These are phyloP conservation scores for Aurelia aurita DNA, from an alignment of 30 jellyfish, hydroid and myxozoan species.

Conservation along the genomic window DNA sequence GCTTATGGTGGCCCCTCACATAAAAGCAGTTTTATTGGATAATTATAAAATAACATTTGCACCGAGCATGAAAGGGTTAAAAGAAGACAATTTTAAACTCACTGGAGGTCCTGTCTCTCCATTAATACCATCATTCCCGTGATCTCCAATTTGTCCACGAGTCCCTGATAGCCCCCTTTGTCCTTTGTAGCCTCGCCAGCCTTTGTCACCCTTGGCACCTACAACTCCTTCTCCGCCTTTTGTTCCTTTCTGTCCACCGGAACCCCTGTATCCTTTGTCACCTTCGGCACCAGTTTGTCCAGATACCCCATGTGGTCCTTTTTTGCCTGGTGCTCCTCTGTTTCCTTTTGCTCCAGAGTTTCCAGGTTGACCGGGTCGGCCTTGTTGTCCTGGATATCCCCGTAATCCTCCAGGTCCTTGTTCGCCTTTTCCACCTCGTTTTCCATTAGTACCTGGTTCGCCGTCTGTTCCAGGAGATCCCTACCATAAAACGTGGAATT, in stretches of 20 bases:
- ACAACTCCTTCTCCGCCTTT: slow-evolving; percentile 68
- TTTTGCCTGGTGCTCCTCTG: slow-evolving; percentile 82
- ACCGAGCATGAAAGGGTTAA: too few species aligned
- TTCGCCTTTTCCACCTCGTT: slow-evolving; percentile 46
- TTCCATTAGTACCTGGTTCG: slow-evolving; percentile 51
- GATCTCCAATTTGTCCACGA: slow-evolving; percentile 62
- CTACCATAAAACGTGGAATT: not conserved
- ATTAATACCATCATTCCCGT: slow-evolving; percentile 54
- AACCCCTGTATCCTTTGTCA: slow-evolving; percentile 80
- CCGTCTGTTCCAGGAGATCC: slow-evolving; percentile 11
- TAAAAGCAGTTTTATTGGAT: too few species aligned
- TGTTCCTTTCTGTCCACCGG: slow-evolving; percentile 81
- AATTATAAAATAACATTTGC: too few species aligned
- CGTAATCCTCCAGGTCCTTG: slow-evolving; percentile 31
- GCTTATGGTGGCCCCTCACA: too few species aligned
- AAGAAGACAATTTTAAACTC: not conserved
- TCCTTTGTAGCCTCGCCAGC: slow-evolving; percentile 91
- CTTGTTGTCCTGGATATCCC: slow-evolving; percentile 64
- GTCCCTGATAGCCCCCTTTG: slow-evolving; percentile 85
- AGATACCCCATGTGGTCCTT: slow-evolving; percentile 54
- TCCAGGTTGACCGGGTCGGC: slow-evolving; percentile 36
- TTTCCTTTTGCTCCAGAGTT: slow-evolving; percentile 60
- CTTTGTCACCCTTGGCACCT: slow-evolving; percentile 93
- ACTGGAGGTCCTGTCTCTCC: slow-evolving; percentile 43
- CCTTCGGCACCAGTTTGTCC: slow-evolving; percentile 67